A percentile compares a stretch with the other conserved stretches of the same genome.
phyloP scores from a whole-genome alignment of 2,797 vertebrate species.

The Typhlichthys eigenmanni region DNA sequence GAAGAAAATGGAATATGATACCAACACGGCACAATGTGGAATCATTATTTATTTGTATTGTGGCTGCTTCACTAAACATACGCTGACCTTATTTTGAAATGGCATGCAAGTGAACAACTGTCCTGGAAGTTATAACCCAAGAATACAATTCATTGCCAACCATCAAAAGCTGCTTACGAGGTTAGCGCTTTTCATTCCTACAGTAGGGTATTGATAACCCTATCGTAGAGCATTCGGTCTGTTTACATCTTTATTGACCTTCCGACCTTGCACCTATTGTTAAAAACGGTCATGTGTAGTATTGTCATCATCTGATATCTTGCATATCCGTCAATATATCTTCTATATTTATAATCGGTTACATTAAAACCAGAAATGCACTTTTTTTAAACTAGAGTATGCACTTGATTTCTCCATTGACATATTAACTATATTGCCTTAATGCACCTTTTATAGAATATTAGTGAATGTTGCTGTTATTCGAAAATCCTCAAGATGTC shows the following conservation, averaged over 20 bases:
- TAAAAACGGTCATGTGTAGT: slow-evolving; percentile 32
- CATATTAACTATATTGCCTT: too few relatives aligned
- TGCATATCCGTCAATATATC: not conserved
- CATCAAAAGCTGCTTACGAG: slow-evolving; percentile 49
- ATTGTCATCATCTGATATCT: slow-evolving; percentile 3
- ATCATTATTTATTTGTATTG: slow-evolving; percentile 10
- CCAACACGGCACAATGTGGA: slow-evolving; percentile 1
- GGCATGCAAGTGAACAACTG: slow-evolving; percentile 57
- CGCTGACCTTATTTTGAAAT: slow-evolving; percentile 37
- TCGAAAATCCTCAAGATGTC: slow-evolving; percentile 2
- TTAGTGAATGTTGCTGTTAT: not conserved
- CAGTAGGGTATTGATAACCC: slow-evolving; percentile 7
- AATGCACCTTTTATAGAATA: too few relatives aligned
- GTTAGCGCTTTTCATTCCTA: slow-evolving; percentile 40
- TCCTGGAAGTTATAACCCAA: slow-evolving; percentile 70
- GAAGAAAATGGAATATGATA: slow-evolving; percentile 38
- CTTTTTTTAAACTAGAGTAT: too few relatives aligned
- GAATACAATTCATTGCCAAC: slow-evolving; percentile 52
- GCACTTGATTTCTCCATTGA: too few relatives aligned
- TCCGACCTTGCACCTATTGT: slow-evolving; percentile 63
- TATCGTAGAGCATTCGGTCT: slow-evolving; percentile 4
- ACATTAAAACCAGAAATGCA: too few relatives aligned
- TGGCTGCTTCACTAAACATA: slow-evolving; percentile 18
- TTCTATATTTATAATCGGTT: not conserved
- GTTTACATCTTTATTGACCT: slow-evolving; percentile 68